A percentile compares a stretch with the other conserved stretches of the same genome.
Conservation (phyloP, 1,140 invertebrate genomes). For the Gonioctena quinquepunctata region DNA sequence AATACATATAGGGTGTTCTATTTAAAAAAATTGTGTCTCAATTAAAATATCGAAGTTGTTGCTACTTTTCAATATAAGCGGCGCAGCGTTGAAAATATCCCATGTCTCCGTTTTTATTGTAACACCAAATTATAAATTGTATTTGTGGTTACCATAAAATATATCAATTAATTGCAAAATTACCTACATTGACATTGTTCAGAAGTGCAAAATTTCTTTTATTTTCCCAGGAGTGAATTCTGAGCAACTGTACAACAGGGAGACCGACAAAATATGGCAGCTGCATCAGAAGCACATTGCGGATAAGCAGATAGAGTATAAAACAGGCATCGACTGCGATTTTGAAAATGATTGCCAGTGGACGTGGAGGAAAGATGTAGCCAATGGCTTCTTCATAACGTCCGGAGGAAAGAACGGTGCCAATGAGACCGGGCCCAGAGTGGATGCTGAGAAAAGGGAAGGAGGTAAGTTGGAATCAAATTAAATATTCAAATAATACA, state of each 20-base stretch:
- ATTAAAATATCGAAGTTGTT: no score
- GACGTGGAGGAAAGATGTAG: conserved; percentile 51
- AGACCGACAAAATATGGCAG: conserved; percentile 36
- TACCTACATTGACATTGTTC: no score
- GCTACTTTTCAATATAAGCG: no score
- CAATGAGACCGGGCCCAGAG: conserved; percentile 42
- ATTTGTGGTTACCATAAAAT: no score
- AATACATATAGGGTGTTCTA: no score
- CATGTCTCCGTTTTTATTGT: no score
- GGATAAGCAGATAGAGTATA: conserved; percentile 27
- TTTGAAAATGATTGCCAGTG: conserved; percentile 50
- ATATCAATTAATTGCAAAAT: no score
- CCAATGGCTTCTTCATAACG: conserved; percentile 47
- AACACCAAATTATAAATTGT: no score
- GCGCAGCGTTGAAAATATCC: no score
- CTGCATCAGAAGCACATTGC: conserved; percentile 31
- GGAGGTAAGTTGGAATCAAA: conserved; percentile 45
- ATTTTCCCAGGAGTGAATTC: conserved; percentile 13
- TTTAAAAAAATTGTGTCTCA: no score
- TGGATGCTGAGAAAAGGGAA: conserved; percentile 40
- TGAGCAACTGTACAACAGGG: conserved; percentile 35
- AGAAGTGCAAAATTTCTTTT: no score
- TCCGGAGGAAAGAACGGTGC: conserved; percentile 29
- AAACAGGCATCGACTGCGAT: conserved; percentile 42
- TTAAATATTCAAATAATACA: no score